Evolutionary conservation across 2,888 invertebrate species (phyloP), one percentile per base, ranked within the genome.

Genomic region (Andricus curvator): DNA sequence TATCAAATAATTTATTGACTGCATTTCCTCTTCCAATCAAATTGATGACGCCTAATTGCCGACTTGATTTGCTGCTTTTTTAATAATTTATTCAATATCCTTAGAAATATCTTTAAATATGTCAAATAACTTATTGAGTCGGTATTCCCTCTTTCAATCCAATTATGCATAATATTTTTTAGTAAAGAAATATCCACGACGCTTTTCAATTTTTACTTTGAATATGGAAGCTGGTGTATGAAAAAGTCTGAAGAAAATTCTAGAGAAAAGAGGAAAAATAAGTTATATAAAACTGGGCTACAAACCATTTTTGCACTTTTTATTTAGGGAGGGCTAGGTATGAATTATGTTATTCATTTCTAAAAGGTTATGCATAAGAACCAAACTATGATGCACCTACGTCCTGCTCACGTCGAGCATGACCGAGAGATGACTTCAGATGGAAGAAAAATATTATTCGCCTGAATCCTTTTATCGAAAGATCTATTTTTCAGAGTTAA

Each of bases 381-480:
- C 62, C 44, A 25, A 25, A 77, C 60, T 9, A 9, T 15, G 22
- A 76, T 76, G 44, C 29, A 64, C 13, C 25, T 33, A 62, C n/a
- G 25, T 62, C 37, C 33, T 37, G 17, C 62, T 64, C 62, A 64
- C 77, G 29, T 62, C 76, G 65, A 44, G 33, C 48, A 68, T 78
- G 66, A 77, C 62, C 29, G 17, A 70, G 65, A 64, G 82, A 82
- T 86, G 84, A 86, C 84, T 80, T 84, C 82, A 84, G 82, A 85
- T 87, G 82, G 83, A 86, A 86, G 85, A 84, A 86, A 86, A 87
- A 87, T 86, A 87, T 87, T 84, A 85, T 85, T 84, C 82, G 84
- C 79, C 74, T 64, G 83, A 84, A 85, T 85, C 83, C 84, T 84
- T 84, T 86, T 84, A 86, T 84, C 86, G 84, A 78, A 51, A 80